Evolutionary conservation across 2,888 invertebrate genomes (phyloP), one percentile per base, ranked within the genome.

Genomic region (Pachycephus smyrnensis): DNA sequence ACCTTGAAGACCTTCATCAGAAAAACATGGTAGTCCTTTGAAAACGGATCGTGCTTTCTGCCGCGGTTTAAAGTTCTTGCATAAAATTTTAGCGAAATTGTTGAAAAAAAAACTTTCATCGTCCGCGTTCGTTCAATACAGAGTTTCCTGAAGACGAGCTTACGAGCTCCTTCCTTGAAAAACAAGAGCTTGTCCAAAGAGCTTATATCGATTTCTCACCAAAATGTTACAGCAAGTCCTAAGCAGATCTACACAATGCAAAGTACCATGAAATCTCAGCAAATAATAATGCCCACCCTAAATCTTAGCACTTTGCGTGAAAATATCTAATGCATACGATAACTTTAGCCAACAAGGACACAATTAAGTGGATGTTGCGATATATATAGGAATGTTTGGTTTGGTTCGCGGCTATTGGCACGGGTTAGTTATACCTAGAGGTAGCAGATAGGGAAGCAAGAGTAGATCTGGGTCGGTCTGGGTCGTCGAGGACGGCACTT

Each of bases 391-490:
- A 55, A 55, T 9, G 9, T 55, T 55, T 55, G 9, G 23, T 55
- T 23, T 55, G 23, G 15, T 23, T 55, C 9, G 23, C 9, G 23
- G 9, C 23, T 55, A 55, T 55, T 55, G 55, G 23, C 23, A 23
- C 55, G 23, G 23, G 2, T 74, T 76, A 78, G 23, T 76, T 35
- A 30, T 68, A 31, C n/a, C 4, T 69, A 33, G 37, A 75, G 36
- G 37, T 31, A 75, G 40, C 33, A 84, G 77, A 76, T 77, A 23
- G 2, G 23, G 55, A 55, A 55, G 9, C 23, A 55, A 55, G 55
- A 9, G 55, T 68, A 75, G 80, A 85, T 84, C 80, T 83, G 75
- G 85, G 86, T 85, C 83, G 78, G 69, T 73, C 77, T 80, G 81
- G 83, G 80, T 83, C 81, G 80, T 77, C 71, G 30, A 76, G 75